phyloP scores from a whole-genome alignment of 2,113 vertebrate genomes.

The Hemichromis elongatus region DNA sequence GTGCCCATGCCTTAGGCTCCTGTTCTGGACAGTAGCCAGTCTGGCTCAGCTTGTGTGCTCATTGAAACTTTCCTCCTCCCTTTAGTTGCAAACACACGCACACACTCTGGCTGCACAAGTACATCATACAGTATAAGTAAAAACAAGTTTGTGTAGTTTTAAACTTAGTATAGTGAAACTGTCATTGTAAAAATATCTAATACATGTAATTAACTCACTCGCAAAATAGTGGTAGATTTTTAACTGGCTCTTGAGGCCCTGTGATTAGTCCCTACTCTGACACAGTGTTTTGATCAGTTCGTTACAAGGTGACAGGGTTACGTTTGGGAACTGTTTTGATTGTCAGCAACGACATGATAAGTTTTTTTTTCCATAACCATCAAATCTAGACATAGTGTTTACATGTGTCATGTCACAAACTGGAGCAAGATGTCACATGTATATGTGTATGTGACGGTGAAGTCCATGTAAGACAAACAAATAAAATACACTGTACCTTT shows the following conservation, averaged over 20 bases:
- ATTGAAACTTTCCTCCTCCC: slow-evolving; percentile 30
- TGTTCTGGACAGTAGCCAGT: slow-evolving; percentile 57
- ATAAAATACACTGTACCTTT: slow-evolving; percentile 6
- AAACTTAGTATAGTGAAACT: background rate
- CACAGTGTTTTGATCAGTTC: slow-evolving; percentile 31
- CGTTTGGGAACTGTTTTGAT: slow-evolving; percentile 8
- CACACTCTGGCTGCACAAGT: background rate
- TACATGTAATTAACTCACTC: background rate
- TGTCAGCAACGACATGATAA: background rate
- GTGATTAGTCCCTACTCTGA: background rate
- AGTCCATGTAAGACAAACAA: slow-evolving; percentile 14
- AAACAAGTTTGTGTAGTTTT: background rate
- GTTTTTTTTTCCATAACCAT: background rate
- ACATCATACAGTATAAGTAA: background rate
- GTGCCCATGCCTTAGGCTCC: slow-evolving; percentile 59
- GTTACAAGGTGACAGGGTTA: slow-evolving; percentile 9
- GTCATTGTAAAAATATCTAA: background rate
- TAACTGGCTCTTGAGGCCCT: background rate
- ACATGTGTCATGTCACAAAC: slow-evolving; percentile 15
- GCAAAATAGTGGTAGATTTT: background rate
- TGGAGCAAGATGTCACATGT: slow-evolving; percentile 22
- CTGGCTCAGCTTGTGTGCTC: slow-evolving; percentile 37
- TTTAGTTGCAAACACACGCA: background rate
- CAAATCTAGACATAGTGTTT: slow-evolving; percentile 26
- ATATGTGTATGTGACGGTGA: slow-evolving; percentile 24